Conservation (phyloP, 2,888 invertebrate genomes). For the Campoplex nolae region DNA sequence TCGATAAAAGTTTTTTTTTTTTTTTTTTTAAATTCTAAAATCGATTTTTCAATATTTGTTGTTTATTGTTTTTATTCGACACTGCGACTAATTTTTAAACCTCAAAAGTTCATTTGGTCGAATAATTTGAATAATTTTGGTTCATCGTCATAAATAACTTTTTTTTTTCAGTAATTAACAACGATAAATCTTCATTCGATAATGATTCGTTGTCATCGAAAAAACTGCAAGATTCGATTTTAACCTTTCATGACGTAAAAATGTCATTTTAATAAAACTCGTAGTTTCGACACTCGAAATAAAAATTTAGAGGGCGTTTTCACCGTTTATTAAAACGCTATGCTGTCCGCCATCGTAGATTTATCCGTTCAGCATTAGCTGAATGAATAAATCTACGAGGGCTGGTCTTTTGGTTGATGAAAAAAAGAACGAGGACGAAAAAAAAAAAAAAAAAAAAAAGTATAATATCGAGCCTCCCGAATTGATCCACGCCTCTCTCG, state of each 20-base stretch:
- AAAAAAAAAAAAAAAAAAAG: background rate
- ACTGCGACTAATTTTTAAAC: background rate
- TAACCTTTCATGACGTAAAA: too few species aligned
- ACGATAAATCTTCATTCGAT: background rate
- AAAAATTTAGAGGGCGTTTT: background rate
- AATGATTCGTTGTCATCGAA: too few species aligned
- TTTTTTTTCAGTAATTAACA: background rate
- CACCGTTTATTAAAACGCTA: background rate
- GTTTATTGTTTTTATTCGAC: too few species aligned
- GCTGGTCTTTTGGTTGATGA: background rate
- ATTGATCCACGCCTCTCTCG: conserved; percentile 48
- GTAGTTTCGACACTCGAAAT: background rate
- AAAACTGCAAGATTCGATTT: background rate
- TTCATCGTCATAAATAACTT: too few species aligned
- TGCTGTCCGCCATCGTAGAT: background rate
- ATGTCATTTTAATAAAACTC: too few species aligned
- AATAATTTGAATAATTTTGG: too few species aligned
- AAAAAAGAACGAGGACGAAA: background rate
- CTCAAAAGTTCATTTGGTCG: too few species aligned
- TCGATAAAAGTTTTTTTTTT: background rate
- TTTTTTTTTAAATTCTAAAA: too few species aligned
- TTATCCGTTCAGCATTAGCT: background rate
- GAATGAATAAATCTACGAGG: conserved; percentile 1
- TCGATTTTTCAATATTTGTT: too few species aligned
- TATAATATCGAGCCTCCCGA: conserved; percentile 28